Evolutionary conservation across 2,113 vertebrate genomes (phyloP), one percentile per base, ranked within the genome.

Genomic region (Nipponia nippon): DNA sequence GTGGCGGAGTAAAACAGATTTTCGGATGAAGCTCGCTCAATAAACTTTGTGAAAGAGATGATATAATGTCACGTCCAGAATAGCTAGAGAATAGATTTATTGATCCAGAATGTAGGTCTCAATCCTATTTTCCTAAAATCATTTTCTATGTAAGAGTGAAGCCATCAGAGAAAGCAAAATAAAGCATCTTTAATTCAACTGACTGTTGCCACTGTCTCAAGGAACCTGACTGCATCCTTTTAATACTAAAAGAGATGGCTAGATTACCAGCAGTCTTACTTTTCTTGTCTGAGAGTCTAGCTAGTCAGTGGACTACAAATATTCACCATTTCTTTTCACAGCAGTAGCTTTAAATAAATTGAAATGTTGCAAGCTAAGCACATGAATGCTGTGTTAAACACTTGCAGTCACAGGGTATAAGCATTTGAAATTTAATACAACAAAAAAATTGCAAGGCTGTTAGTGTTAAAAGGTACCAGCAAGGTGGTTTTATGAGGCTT

Each of bases 321-420:
- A 95, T 55, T 42, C 61, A 90, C 47, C 9, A n/a, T 58, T 96
- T 95, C n/a, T 93, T 96, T 89, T 73, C 62, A 87, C 72, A 92
- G 75, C 49, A 96, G 78, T 91, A 67, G 89, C 44, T 95, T 90
- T 72, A 98, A 98, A 98, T 96, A 93, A 97, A 97, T 73, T 73
- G 76, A 83, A 84, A 95, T 89, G 87, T 94, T 98, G 97, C 93
- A 97, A 98, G 97, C 97, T 98, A 98, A 98, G 98, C 97, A 98
- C 83, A 85, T 95, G 83, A 95, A 93, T 97, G 93, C 95, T 97
- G 91, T 97, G 98, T 96, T 97, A 98, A 97, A 95, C 93, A 95
- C 69, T 96, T 96, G 93, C 81, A 97, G 93, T 96, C 89, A 97
- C 93, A 93, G 14, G 58, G 70, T 50, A 76, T 88, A 96, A 63